Evolutionary conservation across 2,797 vertebrate species (phyloP), one percentile per base, ranked within the genome.

Genomic region (Knipowitschia caucasica): DNA sequence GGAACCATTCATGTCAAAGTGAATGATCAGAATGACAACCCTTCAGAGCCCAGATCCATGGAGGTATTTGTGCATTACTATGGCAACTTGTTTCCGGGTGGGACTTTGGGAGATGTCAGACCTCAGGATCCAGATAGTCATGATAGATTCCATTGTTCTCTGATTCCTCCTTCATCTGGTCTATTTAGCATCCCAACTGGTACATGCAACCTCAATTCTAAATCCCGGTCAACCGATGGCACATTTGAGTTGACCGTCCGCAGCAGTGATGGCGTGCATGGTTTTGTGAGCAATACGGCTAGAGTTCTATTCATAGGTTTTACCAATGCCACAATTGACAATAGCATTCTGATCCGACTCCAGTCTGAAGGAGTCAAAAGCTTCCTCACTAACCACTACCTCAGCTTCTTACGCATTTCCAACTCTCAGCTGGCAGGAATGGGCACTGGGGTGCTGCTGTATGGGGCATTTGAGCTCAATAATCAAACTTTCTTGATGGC

Each of bases 1-100:
- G 96, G 94, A 71, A 98, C 93, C 0, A 90, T 99, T 66, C 94
- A 91, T 2, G 70, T 99, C 58, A 92, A 88, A 44, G 88, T 99
- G 29, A 89, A 91, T 20, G 97, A 99, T 73, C 92, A 98, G 73
- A 99, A 99, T 0, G 97, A 99, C 87, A 99, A 99, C 63, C 96
- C 97, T 0, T 99, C 97, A 0, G 92, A 94, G 75, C 85, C 96
- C 4, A 91, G 97, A 58, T 88, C 93, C 0, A 88, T 97, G 62
- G 95, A 98, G 70, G 91, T 99, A 71, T 95, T 92, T 58, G 95
- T 99, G 53, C 89, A 95, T 73, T 98, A 96, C 66, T 98, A 92
- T n/a, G 95, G 95, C 42, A 95, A 91, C 71, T 80, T 93, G 71
- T 99, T 98, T 79, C 89, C 95, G 2, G 96, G 97, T 46, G 96